Conservation (phyloP, 2,888 invertebrate genomes). For the Linyphia triangularis region DNA sequence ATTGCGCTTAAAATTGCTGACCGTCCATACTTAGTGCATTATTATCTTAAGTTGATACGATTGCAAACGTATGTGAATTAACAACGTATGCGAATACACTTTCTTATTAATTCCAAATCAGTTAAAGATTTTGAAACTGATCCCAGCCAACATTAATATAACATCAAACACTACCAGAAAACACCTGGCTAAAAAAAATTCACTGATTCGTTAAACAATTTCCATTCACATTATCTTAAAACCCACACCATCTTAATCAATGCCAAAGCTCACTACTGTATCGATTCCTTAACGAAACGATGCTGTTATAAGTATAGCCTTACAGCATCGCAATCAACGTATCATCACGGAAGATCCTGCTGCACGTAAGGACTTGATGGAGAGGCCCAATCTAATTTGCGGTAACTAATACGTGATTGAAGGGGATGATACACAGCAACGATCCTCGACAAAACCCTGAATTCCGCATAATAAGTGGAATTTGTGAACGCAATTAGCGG, state of each 20-base stretch:
- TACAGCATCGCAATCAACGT: conserved; percentile 53
- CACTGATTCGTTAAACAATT: too few relatives aligned
- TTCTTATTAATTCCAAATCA: too few relatives aligned
- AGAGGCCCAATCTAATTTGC: conserved; percentile 58
- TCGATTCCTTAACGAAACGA: conserved; percentile 61
- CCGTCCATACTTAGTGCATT: too few relatives aligned
- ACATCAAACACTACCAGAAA: too few relatives aligned
- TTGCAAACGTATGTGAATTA: too few relatives aligned
- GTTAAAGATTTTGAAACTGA: too few relatives aligned
- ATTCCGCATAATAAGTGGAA: conserved; percentile 54
- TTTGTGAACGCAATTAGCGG: background rate
- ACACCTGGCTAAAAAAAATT: too few relatives aligned
- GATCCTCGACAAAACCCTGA: conserved; percentile 42
- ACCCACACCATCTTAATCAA: background rate
- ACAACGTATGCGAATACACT: too few relatives aligned
- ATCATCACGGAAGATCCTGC: conserved; percentile 31
- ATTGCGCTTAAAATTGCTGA: too few relatives aligned
- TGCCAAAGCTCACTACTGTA: conserved; percentile 27
- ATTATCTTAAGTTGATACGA: too few relatives aligned
- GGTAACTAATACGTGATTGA: conserved; percentile 73
- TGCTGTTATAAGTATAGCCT: conserved; percentile 35
- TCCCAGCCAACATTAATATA: too few relatives aligned
- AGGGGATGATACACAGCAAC: conserved; percentile 47
- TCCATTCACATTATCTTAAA: too few relatives aligned
- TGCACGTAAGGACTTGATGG: conserved; percentile 68